phyloP scores from a whole-genome alignment of 2,888 invertebrate species.

The Cosmopolites sordidus region DNA sequence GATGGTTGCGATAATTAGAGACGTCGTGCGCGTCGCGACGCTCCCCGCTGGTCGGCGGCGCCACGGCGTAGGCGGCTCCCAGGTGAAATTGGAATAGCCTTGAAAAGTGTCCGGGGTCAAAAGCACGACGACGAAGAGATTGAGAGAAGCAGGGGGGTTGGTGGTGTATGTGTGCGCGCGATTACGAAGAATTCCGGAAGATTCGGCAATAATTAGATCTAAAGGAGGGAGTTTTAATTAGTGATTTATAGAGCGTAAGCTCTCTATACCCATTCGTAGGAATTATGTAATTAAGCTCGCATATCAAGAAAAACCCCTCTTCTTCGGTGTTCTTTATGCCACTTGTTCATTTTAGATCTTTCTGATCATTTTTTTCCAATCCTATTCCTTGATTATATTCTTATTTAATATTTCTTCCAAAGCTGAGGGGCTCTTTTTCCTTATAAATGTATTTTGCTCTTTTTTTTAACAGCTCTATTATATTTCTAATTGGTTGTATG shows the following conservation, averaged over 20 bases:
- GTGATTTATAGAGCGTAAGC: neutral
- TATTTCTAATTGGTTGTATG: no score
- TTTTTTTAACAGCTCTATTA: no score
- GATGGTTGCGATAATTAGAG: slow-evolving; percentile 23
- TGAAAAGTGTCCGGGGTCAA: slow-evolving; percentile 11
- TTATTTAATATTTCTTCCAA: no score
- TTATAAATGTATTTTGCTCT: no score
- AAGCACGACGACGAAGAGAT: neutral
- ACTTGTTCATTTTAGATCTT: no score
- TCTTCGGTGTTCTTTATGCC: no score
- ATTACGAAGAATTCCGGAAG: neutral
- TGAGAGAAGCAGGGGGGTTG: neutral
- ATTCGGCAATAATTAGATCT: neutral
- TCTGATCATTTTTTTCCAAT: no score
- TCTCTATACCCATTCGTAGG: neutral
- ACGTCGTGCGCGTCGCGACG: slow-evolving; percentile 27
- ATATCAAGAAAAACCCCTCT: no score
- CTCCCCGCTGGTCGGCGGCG: slow-evolving; percentile 21
- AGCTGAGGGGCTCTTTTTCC: no score
- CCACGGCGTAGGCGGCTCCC: slow-evolving; percentile 7
- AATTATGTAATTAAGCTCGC: no score
- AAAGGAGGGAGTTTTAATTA: neutral
- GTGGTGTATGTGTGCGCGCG: no score
- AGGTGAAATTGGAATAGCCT: slow-evolving; percentile 23
- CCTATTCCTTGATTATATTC: no score